Evolutionary conservation across 2,888 invertebrate genomes (phyloP), one percentile per base, ranked within the genome.

Genomic region (Kryphioiulus occultus): DNA sequence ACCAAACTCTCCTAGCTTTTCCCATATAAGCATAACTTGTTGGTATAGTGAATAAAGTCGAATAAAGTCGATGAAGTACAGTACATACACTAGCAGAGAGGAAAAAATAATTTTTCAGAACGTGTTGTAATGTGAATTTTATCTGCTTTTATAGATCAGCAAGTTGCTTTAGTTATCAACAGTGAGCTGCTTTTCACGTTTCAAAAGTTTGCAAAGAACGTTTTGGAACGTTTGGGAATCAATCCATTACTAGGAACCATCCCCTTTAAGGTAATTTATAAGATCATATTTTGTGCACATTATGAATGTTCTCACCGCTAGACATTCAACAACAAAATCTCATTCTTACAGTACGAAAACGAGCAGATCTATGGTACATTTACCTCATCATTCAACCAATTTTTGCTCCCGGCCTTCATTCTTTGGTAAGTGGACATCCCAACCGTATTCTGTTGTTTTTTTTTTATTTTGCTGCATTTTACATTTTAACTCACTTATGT

Each of bases 361-460:
- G 35, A 85, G 26, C 39, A 86, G 32, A n/a, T 86, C 19, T 86
- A 86, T 22, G 86, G 86, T 0, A 53, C 44, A 0, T 32, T 44
- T 53, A 47, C 44, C 10, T 12, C 47, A 26, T 53, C 44, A 17
- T 86, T 86, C 26, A 44, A 86, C 32, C 86, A 86, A 47, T 86
- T 86, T 86, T 32, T 86, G n/a, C 47, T 53, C 17, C 86, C 86
- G 0, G 86, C 86, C n/a, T 86, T 86, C 30, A 86, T 86, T 22
- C 53, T 53, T 47, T 53, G 86, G 86, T 86, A 86, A 47, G 22
- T 47, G 7, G 1, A 19, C n/a, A 10, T 30, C 15, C 30, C 22
- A 2, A 2, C n/a, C 7, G 10, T 15, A 9, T 35, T 84, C 17
- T 32, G 0, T 19, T 35, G 7, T 35, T 2, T n/a, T n/a, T 4